Conservation (phyloP, 2,113 vertebrate genomes). For the Engraulis encrasicolus region DNA sequence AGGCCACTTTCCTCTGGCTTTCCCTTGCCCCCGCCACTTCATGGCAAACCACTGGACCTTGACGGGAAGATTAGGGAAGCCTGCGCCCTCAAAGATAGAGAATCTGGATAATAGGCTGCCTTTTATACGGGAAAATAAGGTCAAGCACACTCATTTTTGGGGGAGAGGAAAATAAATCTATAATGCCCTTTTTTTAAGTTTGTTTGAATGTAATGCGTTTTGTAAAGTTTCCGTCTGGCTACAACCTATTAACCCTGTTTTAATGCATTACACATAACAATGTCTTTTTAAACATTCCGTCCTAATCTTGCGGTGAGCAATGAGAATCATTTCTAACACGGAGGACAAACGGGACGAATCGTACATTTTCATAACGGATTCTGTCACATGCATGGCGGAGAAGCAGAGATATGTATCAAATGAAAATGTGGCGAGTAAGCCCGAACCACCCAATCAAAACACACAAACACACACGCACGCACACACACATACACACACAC, state of each 20-base stretch:
- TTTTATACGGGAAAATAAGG: background rate
- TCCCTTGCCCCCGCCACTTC: background rate
- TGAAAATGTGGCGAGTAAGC: conserved; percentile 60
- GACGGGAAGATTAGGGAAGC: conserved; percentile 13
- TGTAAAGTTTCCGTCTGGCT: conserved; percentile 42
- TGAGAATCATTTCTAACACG: conserved; percentile 60
- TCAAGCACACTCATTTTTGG: conserved; percentile 8
- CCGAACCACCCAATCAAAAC: conserved; percentile 36
- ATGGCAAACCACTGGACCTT: conserved; percentile 5
- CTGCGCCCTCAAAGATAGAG: background rate
- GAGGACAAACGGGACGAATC: conserved; percentile 61
- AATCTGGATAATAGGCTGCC: conserved; percentile 12
- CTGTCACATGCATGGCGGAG: conserved; percentile 71
- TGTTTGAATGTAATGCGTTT: conserved; percentile 9
- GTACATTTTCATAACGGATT: conserved; percentile 69
- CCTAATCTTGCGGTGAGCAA: conserved; percentile 62
- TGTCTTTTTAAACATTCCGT: conserved; percentile 53
- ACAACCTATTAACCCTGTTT: conserved; percentile 11
- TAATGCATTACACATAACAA: conserved; percentile 23
- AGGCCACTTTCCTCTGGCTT: background rate
- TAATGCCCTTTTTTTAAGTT: background rate
- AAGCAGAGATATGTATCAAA: conserved; percentile 69
- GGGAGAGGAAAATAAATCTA: background rate
- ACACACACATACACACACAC: conserved; percentile 35
- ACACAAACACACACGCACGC: background rate